Evolutionary conservation across 2,888 invertebrate species (phyloP), one percentile per base, ranked within the genome.

Genomic region (Epinotia nisella): DNA sequence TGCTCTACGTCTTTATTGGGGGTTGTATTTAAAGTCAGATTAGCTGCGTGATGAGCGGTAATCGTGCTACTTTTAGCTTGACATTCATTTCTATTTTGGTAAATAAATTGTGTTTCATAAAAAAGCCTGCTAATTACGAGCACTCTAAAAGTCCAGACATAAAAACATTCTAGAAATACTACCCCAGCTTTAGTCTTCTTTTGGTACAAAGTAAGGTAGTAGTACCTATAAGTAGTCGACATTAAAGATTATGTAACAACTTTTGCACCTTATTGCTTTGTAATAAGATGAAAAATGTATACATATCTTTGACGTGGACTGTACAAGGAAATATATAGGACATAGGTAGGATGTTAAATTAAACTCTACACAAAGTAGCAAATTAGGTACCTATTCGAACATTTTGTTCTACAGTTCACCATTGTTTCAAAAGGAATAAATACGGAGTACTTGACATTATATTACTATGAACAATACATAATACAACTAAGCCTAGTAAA

Each of bases 361-460:
- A 41, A 61, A 41, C 53, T 41, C n/a, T 69, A 61, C 35, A 65
- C 53, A 41, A 61, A 41, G 61, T 61, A 51, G 19, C 59, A 70
- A 75, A 76, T 76, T 70, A 58, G 58, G 58, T 53, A 49, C 29
- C 29, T 29, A 29, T 35, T 35, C 49, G 68, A 41, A 69, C 53
- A 55, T 61, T 69, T 61, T 61, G 60, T 55, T 24, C 45, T 66
- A 61, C 61, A 41, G 39, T 61, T 67, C 39, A 69, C 79, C 78
- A 82, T 83, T 82, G 82, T 85, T 83, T 80, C 61, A 70, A 65
- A 73, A 45, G 65, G 67, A 75, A 79, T 79, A 83, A 85, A 83
- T 83, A 82, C 76, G 77, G 65, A 60, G 66, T 65, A 70, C 68
- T 74, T 69, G 55, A 72, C 78, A 84, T 79, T 81, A 82, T 80